Evolutionary conservation across 2,888 invertebrate species (phyloP).

Genomic region (Cerceris ruficornis): DNA sequence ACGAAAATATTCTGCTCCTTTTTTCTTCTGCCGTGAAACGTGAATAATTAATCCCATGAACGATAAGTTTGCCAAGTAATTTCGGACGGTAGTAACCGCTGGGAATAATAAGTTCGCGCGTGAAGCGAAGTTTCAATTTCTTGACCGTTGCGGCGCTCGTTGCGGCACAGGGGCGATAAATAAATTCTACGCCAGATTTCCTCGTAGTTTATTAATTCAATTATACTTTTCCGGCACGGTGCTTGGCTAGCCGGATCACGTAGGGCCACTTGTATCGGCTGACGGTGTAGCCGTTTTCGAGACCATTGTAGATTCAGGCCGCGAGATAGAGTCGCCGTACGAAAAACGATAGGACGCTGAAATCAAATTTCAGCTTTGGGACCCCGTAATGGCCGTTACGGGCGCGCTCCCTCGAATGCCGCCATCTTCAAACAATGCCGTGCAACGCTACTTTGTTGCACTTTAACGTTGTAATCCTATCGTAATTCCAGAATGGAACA

Average conservation of each 20-base stretch:
- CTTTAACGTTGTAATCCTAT: background rate
- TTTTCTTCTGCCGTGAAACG: background rate
- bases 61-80: background rate
- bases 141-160: constrained; percentile 26
- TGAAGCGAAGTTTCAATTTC: background rate
- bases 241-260: constrained; percentile 46
- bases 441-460: background rate
- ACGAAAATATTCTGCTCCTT: background rate
- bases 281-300: constrained; percentile 42
- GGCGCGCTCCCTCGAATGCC: constrained; percentile 12
- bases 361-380: constrained; percentile 42
- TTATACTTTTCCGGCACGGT: constrained; percentile 38
- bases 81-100: no score
- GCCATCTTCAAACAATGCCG: constrained; percentile 16
- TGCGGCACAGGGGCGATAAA: constrained; percentile 34
- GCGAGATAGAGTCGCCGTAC: constrained; percentile 28
- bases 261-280: constrained; percentile 53
- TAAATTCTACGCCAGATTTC: constrained; percentile 44
- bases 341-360: constrained; percentile 36
- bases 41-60: no score
- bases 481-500: no score
- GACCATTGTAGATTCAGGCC: constrained; percentile 51
- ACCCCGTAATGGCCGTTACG: constrained; percentile 30
- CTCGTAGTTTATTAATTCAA: constrained; percentile 52
- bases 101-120: no score